Conservation (phyloP, 23 tunicate genomes). For the Ascidia mentula region DNA sequence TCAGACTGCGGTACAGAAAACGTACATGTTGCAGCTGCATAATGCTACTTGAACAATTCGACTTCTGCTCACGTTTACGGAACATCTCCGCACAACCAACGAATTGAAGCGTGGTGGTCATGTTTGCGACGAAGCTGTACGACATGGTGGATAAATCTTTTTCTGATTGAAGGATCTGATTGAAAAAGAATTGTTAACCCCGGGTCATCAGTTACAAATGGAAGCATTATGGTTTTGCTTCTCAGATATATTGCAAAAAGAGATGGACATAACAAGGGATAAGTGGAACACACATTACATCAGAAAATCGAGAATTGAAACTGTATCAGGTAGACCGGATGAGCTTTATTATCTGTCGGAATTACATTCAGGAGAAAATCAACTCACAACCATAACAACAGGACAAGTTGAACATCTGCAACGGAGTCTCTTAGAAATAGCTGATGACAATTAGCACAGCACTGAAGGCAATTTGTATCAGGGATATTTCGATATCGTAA, state of each 20-base stretch:
- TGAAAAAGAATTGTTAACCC: too few species aligned
- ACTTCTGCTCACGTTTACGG: constrained; percentile 8
- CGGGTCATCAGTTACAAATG: too few species aligned
- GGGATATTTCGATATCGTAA: not conserved
- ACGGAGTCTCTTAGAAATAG: not conserved
- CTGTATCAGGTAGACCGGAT: constrained; percentile 22
- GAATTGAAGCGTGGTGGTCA: constrained; percentile 33
- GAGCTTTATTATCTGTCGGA: constrained; percentile 12
- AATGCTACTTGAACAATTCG: constrained; percentile 2
- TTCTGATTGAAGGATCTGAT: constrained; percentile 10
- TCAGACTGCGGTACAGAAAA: constrained; percentile 22
- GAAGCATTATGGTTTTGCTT: constrained; percentile 18
- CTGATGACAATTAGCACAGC: not conserved
- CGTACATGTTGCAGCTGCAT: constrained; percentile 9
- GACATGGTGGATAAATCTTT: constrained; percentile 22
- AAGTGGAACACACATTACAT: constrained; percentile 20
- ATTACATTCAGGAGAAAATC: constrained; percentile 10
- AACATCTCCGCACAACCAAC: constrained; percentile 24
- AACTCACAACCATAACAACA: not conserved
- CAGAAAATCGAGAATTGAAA: constrained; percentile 4
- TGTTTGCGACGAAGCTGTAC: constrained; percentile 9
- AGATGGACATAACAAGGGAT: not conserved
- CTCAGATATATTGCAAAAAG: not conserved
- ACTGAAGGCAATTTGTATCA: not conserved
- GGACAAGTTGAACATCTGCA: not conserved